These are phyloP conservation scores for Phaonia tiefii DNA, from an alignment of 2,888 invertebrate genomes.

Conservation along the genomic window DNA sequence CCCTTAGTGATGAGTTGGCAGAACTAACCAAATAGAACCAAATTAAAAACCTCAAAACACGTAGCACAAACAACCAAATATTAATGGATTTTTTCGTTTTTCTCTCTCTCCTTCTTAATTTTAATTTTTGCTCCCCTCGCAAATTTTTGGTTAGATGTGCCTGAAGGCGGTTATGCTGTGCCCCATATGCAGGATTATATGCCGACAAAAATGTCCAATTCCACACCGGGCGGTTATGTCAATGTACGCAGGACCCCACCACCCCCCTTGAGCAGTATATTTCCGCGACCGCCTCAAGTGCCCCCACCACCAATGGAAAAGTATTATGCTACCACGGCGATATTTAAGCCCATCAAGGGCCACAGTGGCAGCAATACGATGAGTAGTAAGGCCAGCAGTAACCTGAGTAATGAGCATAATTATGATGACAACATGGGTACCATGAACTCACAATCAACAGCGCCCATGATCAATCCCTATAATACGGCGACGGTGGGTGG, in stretches of 20 bases:
- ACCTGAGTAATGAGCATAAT: constrained; percentile 75
- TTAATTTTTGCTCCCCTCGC: constrained; percentile 31
- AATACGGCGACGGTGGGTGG: constrained; percentile 60
- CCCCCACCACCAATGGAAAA: constrained; percentile 87
- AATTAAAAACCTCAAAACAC: constrained; percentile 5
- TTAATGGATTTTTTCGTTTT: constrained; percentile 32
- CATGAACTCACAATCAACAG: constrained; percentile 79
- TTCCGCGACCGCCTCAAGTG: constrained; percentile 84
- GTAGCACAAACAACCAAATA: constrained; percentile 1
- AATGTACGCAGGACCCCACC: constrained; percentile 80
- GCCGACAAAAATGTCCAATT: constrained; percentile 79
- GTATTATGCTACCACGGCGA: constrained; percentile 87
- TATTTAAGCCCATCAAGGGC: constrained; percentile 81
- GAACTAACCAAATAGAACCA: constrained; percentile 4
- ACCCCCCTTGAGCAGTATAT: constrained; percentile 82
- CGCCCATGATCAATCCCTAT: constrained; percentile 78
- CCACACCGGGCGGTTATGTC: constrained; percentile 77
- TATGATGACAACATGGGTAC: constrained; percentile 78
- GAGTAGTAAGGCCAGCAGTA: constrained; percentile 66
- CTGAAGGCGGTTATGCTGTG: constrained; percentile 84
- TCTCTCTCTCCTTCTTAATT: constrained; percentile 34
- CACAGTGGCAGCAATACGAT: constrained; percentile 71
- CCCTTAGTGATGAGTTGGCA: constrained; percentile 49
- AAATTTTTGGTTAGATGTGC: constrained; percentile 80
- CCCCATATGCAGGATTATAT: constrained; percentile 82